Conservation (phyloP, 2,113 vertebrate genomes). For the Sigmodon hispidus region DNA sequence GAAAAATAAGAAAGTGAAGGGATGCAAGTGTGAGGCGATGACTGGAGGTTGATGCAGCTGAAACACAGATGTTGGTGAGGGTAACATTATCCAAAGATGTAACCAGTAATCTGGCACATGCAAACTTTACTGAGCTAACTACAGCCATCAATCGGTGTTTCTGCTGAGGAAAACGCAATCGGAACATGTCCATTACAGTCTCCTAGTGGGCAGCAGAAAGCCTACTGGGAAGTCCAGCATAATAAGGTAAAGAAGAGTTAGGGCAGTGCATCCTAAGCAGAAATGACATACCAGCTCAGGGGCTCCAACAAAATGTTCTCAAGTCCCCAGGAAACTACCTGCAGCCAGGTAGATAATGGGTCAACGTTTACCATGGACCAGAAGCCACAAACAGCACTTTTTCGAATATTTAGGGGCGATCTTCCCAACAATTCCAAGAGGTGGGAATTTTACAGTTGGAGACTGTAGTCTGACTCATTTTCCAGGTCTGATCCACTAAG, state of each 20-base stretch:
- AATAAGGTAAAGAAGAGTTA: fast-evolving
- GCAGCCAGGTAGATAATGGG: background rate
- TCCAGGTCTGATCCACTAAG: background rate
- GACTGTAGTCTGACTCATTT: background rate
- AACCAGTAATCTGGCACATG: background rate
- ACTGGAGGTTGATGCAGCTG: background rate
- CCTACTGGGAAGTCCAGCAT: too few relatives aligned
- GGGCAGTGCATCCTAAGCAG: background rate
- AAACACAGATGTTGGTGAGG: background rate
- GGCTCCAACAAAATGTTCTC: background rate
- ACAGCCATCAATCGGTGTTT: background rate
- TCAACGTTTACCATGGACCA: background rate
- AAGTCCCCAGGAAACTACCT: background rate
- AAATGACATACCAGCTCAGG: background rate
- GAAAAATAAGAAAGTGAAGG: background rate
- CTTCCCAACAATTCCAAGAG: background rate
- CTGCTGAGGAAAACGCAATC: background rate
- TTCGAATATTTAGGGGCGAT: background rate
- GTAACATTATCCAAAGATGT: background rate
- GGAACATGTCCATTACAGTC: fast-evolving
- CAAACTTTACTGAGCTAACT: background rate
- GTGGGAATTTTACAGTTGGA: background rate
- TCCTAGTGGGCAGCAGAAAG: too few relatives aligned
- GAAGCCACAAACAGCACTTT: background rate
- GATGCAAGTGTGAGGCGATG: background rate